phyloP scores from a whole-genome alignment of 2,888 invertebrate species.

The Priocnemis perturbator region DNA sequence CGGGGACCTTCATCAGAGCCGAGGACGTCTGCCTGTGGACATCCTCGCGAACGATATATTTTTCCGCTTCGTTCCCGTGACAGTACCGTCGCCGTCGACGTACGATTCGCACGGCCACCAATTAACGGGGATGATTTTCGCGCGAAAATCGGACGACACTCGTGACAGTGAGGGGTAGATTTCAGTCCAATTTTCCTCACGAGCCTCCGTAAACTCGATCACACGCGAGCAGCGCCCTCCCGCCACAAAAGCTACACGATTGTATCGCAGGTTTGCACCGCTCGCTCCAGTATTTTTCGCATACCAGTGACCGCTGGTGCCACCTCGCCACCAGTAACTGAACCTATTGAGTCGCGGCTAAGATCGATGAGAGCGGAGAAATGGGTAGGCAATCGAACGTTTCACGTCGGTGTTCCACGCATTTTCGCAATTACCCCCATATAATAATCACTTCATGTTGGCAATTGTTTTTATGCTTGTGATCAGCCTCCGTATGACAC shows the following conservation, averaged over 20 bases:
- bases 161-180: background rate
- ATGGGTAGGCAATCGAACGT: no score
- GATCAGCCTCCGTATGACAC: no score
- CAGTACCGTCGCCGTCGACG: background rate
- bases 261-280: constrained; percentile 10
- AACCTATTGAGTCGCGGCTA: no score
- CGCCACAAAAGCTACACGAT: background rate
- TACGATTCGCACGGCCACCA: no score
- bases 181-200: constrained; percentile 31
- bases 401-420: no score
- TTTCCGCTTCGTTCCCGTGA: constrained; percentile 1
- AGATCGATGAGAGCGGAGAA: no score
- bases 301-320: background rate
- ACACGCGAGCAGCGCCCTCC: constrained; percentile 40
- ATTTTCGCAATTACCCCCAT: no score
- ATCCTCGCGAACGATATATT: constrained; percentile 32
- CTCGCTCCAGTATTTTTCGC: background rate
- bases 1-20: constrained; percentile 19
- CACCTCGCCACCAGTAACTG: background rate
- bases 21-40: constrained; percentile 2
- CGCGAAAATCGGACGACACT: background rate
- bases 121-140: no score
- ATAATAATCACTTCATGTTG: no score
- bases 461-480: no score
- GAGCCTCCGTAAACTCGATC: constrained; percentile 33